Percentiles rank a stretch among this genome's conserved stretches.
These are phyloP conservation scores for Nemotelus nigrinus DNA, from an alignment of 2,888 invertebrate genomes.

Conservation along the genomic window DNA sequence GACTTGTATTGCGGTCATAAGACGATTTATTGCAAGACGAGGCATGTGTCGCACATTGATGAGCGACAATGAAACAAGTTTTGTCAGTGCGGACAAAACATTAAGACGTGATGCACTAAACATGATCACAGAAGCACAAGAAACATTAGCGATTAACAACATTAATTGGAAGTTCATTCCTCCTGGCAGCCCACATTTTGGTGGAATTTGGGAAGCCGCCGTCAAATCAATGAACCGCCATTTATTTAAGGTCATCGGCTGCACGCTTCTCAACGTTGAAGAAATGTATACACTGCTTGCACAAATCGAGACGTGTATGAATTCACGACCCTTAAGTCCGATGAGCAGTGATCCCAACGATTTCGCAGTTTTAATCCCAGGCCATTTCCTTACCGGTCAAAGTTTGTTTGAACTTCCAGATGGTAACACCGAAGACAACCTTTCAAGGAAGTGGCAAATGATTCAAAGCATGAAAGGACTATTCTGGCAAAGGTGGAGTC, in stretches of 20 bases:
- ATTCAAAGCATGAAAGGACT: not conserved
- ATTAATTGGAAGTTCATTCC: not conserved
- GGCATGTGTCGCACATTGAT: constrained; percentile 53
- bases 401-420: not conserved
- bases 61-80: constrained; percentile 56
- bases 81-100: constrained; percentile 54
- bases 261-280: not conserved
- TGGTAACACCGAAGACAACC: not conserved
- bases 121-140: not conserved
- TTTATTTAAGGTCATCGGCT: not conserved
- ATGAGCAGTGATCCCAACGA: not conserved
- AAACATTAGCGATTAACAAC: not conserved
- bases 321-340: not conserved
- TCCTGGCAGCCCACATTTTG: not conserved
- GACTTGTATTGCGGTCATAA: constrained; percentile 54
- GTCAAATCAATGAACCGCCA: constrained; percentile 1
- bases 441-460: not conserved
- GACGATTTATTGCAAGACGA: constrained; percentile 54
- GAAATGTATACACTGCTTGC: constrained; percentile 1
- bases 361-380: not conserved
- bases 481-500: constrained; percentile 9
- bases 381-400: not conserved
- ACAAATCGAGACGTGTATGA: not conserved
- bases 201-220: constrained; percentile 2
- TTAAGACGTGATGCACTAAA: not conserved